Percentiles rank a stretch among this genome's conserved stretches.
phyloP scores from a whole-genome alignment of 2,888 invertebrate species.

The Plebejus argus region DNA sequence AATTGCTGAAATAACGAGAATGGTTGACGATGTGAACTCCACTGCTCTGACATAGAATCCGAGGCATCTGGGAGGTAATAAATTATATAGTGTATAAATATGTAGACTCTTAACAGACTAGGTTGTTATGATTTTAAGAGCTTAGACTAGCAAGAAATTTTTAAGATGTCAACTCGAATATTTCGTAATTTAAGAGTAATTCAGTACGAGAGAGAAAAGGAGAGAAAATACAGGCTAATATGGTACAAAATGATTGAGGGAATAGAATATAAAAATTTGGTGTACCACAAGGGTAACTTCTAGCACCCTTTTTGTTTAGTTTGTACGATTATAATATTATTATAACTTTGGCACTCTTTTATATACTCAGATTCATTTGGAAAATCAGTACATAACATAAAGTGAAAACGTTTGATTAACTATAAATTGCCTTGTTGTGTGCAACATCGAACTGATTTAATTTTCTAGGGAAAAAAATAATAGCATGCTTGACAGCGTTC shows the following conservation, averaged over 20 bases:
- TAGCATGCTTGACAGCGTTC: conserved; percentile 2
- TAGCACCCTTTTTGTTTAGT: neutral
- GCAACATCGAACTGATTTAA: conserved; percentile 8
- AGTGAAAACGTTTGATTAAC: neutral
- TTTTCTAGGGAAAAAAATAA: neutral
- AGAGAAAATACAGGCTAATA: neutral
- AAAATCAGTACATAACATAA: neutral
- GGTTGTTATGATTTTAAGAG: neutral
- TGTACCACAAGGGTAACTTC: neutral
- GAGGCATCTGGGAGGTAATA: neutral
- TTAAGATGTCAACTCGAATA: too few species aligned
- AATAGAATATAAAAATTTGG: neutral
- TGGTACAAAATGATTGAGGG: neutral
- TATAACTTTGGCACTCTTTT: neutral
- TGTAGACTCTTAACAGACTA: neutral
- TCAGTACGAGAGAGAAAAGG: neutral
- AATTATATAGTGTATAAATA: conserved; percentile 3
- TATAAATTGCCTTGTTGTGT: neutral
- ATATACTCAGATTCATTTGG: neutral
- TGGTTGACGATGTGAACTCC: neutral
- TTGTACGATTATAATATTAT: neutral
- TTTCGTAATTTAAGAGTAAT: too few species aligned
- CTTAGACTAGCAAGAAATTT: too few species aligned
- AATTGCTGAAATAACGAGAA: neutral
- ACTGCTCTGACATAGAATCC: neutral